phyloP scores from a whole-genome alignment of 2,888 invertebrate genomes.

The Dolomedes plantarius region DNA sequence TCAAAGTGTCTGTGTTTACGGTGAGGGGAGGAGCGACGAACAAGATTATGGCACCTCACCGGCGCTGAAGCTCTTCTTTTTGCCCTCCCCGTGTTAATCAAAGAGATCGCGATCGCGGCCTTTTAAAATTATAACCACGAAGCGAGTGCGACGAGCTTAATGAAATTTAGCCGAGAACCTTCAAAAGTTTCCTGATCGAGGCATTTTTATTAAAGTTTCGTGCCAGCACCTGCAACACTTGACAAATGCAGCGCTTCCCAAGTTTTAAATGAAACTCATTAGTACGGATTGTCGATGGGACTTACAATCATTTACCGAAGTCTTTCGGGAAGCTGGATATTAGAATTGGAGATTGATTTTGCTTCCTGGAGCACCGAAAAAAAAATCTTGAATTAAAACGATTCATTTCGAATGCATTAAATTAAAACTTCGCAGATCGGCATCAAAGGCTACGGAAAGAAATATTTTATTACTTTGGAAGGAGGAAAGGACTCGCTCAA shows the following conservation, averaged over 20 bases:
- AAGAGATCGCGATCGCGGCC: slow-evolving; percentile 67
- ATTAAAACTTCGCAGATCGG: slow-evolving; percentile 53
- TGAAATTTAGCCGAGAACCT: slow-evolving; percentile 70
- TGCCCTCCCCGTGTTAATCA: slow-evolving; percentile 64
- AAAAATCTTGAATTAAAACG: slow-evolving; percentile 67
- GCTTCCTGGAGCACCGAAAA: slow-evolving; percentile 22
- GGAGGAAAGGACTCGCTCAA: neutral
- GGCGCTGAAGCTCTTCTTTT: slow-evolving; percentile 47
- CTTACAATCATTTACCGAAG: slow-evolving; percentile 71
- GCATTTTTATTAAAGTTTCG: slow-evolving; percentile 71
- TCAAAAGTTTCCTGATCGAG: slow-evolving; percentile 67
- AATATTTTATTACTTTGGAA: neutral
- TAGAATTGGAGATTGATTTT: slow-evolving; percentile 68
- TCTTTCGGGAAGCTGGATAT: slow-evolving; percentile 57
- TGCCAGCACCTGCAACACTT: slow-evolving; percentile 70
- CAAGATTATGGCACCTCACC: slow-evolving; percentile 59
- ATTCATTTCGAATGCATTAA: slow-evolving; percentile 66
- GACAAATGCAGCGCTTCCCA: slow-evolving; percentile 67
- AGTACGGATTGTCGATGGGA: slow-evolving; percentile 68
- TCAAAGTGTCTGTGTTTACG: slow-evolving; percentile 70
- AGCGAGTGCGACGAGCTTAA: slow-evolving; percentile 55
- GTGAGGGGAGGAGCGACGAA: slow-evolving; percentile 31
- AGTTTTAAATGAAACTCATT: slow-evolving; percentile 71
- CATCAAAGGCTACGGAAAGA: slow-evolving; percentile 14
- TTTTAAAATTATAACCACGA: slow-evolving; percentile 70